A percentile compares a stretch with the other conserved stretches of the same genome.
phyloP scores from a whole-genome alignment of 2,113 vertebrate genomes.

The Hyaena hyaena region DNA sequence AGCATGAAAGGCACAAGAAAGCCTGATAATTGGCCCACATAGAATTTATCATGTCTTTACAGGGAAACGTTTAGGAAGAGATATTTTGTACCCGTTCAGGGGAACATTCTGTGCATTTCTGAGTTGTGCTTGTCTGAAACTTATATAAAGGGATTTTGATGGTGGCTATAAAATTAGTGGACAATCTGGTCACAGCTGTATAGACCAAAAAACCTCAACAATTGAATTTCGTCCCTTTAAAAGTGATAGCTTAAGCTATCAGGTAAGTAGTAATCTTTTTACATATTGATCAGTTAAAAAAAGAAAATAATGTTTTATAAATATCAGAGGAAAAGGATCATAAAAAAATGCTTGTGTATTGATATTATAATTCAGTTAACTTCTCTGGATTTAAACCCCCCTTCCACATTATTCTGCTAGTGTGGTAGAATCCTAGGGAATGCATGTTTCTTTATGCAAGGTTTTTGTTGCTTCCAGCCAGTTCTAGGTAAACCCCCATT shows the following conservation, averaged over 20 bases:
- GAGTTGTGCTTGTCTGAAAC: conserved; percentile 49
- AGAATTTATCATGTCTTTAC: conserved; percentile 22
- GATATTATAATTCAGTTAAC: conserved; percentile 54
- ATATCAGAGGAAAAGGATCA: not conserved
- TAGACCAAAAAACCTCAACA: not conserved
- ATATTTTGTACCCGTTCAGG: not conserved
- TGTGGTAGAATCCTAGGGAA: conserved; percentile 58
- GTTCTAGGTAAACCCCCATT: conserved; percentile 58
- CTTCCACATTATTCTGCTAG: conserved; percentile 1
- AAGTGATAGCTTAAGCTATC: not conserved
- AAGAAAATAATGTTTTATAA: conserved; percentile 22
- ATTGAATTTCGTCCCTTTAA: conserved; percentile 1
- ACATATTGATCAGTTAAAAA: not conserved
- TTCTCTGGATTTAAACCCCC: conserved; percentile 57
- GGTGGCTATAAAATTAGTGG: conserved; percentile 27
- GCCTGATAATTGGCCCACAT: not conserved
- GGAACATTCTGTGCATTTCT: conserved; percentile 16
- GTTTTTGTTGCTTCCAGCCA: conserved; percentile 73
- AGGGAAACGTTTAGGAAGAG: conserved; percentile 6
- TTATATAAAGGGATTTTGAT: conserved; percentile 26
- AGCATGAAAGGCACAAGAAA: not conserved
- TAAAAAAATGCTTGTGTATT: not conserved
- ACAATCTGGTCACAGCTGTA: not conserved
- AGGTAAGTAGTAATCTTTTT: not conserved
- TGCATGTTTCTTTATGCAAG: not conserved